Evolutionary conservation across 2,888 invertebrate species (phyloP).

Genomic region (Polylopha cassiicola): DNA sequence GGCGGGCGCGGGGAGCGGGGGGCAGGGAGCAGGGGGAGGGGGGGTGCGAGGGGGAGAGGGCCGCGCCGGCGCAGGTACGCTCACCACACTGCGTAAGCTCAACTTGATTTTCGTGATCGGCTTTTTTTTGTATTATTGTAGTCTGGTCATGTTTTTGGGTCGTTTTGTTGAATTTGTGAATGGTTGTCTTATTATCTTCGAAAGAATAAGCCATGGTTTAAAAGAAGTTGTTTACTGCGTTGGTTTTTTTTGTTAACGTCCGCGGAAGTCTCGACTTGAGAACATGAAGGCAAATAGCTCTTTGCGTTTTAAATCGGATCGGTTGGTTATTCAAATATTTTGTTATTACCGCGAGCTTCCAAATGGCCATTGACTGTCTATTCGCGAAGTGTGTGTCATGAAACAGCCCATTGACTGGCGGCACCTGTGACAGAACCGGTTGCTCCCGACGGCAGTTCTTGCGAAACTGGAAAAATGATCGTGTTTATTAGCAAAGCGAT

Average conservation of each 20-base stretch:
- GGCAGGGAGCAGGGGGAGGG: conserved; percentile 31
- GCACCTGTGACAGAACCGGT: conserved; percentile 67
- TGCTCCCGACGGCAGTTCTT: conserved; percentile 48
- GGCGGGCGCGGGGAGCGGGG: conserved; percentile 23
- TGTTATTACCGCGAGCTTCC: conserved; percentile 19
- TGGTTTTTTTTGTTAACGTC: conserved; percentile 30
- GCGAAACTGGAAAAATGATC: conserved; percentile 59
- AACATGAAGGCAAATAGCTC: conserved; percentile 1
- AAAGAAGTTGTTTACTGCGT: conserved; percentile 40
- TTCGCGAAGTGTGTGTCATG: conserved; percentile 42
- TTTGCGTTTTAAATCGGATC: not conserved
- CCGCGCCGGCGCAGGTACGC: conserved; percentile 62
- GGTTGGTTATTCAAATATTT: conserved; percentile 12
- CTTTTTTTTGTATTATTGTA: conserved; percentile 60
- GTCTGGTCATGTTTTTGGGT: conserved; percentile 66
- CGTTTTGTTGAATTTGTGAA: conserved; percentile 72
- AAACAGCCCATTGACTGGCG: conserved; percentile 51
- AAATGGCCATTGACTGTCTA: conserved; percentile 43
- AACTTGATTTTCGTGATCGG: conserved; percentile 70
- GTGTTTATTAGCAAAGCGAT: conserved; percentile 29
- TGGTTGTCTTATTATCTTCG: conserved; percentile 39
- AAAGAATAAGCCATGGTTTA: conserved; percentile 39
- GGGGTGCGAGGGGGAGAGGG: conserved; percentile 25
- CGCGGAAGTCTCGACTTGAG: conserved; percentile 18
- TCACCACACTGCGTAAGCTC: conserved; percentile 61